Conservation (phyloP, 2,113 vertebrate species). For the Orientallactaga bullata region DNA sequence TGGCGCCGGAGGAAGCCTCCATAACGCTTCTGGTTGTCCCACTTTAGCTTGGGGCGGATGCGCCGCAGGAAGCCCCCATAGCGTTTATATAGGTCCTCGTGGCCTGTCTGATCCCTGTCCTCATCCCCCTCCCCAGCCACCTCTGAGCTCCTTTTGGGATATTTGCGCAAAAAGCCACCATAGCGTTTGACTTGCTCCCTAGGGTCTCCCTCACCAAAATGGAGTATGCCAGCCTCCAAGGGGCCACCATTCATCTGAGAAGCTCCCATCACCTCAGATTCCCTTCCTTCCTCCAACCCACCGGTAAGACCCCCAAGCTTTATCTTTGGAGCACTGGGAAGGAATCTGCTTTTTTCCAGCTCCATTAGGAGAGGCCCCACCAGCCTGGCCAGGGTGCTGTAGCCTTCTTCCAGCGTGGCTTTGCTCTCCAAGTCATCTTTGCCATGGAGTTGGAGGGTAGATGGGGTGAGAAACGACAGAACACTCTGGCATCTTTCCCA, state of each 20-base stretch:
- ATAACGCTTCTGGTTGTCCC: conserved; percentile 97
- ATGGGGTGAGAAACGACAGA: conserved; percentile 68
- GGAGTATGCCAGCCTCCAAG: conserved; percentile 9
- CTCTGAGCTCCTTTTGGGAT: conserved; percentile 89
- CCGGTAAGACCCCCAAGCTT: conserved; percentile 85
- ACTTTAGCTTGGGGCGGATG: conserved; percentile 96
- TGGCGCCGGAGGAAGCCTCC: conserved; percentile 96
- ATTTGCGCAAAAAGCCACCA: conserved; percentile 93
- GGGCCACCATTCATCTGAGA: background rate
- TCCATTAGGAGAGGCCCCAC: conserved; percentile 92
- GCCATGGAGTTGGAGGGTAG: conserved; percentile 50
- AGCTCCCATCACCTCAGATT: conserved; percentile 71
- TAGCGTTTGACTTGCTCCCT: conserved; percentile 89
- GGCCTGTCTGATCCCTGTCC: conserved; percentile 72
- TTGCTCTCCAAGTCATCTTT: conserved; percentile 66
- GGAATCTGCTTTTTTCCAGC: conserved; percentile 88
- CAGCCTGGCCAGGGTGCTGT: conserved; percentile 84
- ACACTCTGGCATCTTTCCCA: conserved; percentile 88
- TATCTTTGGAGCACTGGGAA: conserved; percentile 83
- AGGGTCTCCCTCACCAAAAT: conserved; percentile 69
- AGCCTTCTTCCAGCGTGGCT: conserved; percentile 72
- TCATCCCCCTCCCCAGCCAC: conserved; percentile 73
- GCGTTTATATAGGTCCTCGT: conserved; percentile 94
- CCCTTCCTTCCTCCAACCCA: conserved; percentile 82
- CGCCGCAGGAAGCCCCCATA: conserved; percentile 98